Base-by-base conservation (phyloP, 2,888 invertebrate species). In the Phortica magna region DNA sequence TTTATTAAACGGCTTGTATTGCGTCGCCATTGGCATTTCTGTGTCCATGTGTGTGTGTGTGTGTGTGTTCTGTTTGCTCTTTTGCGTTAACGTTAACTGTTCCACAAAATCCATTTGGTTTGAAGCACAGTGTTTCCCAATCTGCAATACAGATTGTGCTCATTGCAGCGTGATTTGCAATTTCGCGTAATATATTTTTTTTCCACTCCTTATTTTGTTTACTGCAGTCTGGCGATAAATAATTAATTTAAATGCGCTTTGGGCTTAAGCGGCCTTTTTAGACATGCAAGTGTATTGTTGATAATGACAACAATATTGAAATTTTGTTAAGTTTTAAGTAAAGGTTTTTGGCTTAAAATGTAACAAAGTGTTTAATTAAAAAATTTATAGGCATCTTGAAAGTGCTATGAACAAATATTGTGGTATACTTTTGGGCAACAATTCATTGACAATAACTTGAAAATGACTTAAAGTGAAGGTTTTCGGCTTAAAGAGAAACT, bases 1-100 rank as follows among this genome's bases (percentile, higher is more conserved):
- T 55, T 55, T 71, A 71, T 71, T 71, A 71, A 71, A 71, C 53
- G 31, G 55, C 43, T 53, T 68, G 43, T 22, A 61, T 19, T 22
- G 61, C 61, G 61, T 61, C 19, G 14, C 48, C 48, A 9, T 48
- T 9, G 48, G 0, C 48, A 14, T 14, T 14, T 14, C 7, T 48
- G 9, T 48, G 48, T 14, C 2, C 2, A 7, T 14, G 48, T 48
- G 48, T 14, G 9, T 9, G 48, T 14, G 48, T 48, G 3, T 9
- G 48, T 48, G 7, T 31, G 14, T 48, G 48, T 14, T 9, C 48
- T 14, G 48, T 48, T 48, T 48, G 48, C 14, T 14, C 9, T 48
- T 48, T 48, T 48, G 48, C 7, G 9, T 9, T 9, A 48, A 48
- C 9, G 10, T 2, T 14, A 48, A 48, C 48, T 48, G 48, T 48